Evolutionary conservation across 92 coral and sea anemone genomes (phyloP), one percentile per base, ranked within the genome.

Genomic region (Muricea muricata): DNA sequence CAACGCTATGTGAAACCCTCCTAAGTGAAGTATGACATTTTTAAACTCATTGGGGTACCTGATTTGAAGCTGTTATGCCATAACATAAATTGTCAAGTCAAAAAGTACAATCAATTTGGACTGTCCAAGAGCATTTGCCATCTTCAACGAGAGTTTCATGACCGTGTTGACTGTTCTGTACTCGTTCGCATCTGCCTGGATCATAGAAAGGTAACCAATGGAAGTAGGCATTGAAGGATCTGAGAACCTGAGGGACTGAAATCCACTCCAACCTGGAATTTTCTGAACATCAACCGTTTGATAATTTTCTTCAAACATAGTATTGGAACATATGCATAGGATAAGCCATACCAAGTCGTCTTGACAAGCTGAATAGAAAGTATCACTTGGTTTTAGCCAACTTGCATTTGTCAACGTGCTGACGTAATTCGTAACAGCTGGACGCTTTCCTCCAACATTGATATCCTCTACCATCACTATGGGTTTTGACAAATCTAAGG

Each of bases 291-390:
- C 65, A 55, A 55, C 25, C 65, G 65, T 10, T 55, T 55, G 65
- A 55, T 55, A 55, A 55, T 10, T 55, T 55, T 55, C 65, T 55
- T 55, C 65, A 55, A 42, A 42, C 50, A 42, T 55, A 10, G 65
- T 21, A 55, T 55, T 55, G 18, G 65, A 55, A 55, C 65, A 21
- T 26, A 89, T 84, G 40, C 89, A 84, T 25, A 91, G 84, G 10
- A 78, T 63, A 88, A 87, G 76, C 89, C 91, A 90, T 78, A 85
- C 70, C 55, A 87, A 30, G 78, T 90, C 89, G 42, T 82, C 84
- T 72, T 67, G 87, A 42, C 84, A 69, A 57, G 89, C 55, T 32
- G 89, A 87, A 0, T 58, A 76, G 79, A 87, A 69, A 84, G 81
- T 78, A 37, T 63, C 63, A 65, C 75, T 71, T 41, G 78, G 32